A percentile compares a stretch with the other conserved stretches of the same genome.
phyloP scores from a whole-genome alignment of 2,797 vertebrate genomes.

The Epinephelus awoara region DNA sequence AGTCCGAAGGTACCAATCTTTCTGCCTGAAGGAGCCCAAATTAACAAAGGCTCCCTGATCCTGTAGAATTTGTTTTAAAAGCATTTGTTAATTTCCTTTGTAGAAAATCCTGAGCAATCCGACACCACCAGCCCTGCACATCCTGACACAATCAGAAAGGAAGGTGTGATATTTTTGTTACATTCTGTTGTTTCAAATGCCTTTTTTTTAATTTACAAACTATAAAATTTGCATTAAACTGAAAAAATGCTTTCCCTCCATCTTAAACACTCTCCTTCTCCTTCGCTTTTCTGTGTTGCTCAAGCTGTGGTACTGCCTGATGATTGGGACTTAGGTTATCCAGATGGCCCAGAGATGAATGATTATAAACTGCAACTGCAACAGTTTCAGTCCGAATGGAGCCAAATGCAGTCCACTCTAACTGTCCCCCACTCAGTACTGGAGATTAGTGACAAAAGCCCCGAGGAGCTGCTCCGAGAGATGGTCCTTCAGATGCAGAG shows the following conservation, averaged over 20 bases:
- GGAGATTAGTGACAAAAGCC: conserved; percentile 87
- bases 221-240: background rate
- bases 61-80: conserved; percentile 1
- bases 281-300: conserved; percentile 32
- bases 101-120: conserved; percentile 29
- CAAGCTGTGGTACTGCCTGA: conserved; percentile 80
- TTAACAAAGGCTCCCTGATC: background rate
- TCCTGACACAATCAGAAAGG: conserved; percentile 13
- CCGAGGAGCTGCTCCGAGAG: conserved; percentile 87
- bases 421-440: conserved; percentile 68
- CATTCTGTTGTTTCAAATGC: background rate
- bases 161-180: conserved; percentile 40
- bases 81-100: background rate
- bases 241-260: accelerated
- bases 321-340: conserved; percentile 84
- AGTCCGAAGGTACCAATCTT: conserved; percentile 56
- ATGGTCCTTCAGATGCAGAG: conserved; percentile 88
- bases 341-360: conserved; percentile 89
- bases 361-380: conserved; percentile 79
- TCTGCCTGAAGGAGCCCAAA: background rate
- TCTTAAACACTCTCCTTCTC: background rate
- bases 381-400: conserved; percentile 84
- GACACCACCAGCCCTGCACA: conserved; percentile 1
- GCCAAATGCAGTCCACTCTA: conserved; percentile 76
- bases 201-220: background rate